Conservation (phyloP, 2,888 invertebrate genomes). For the Liopterus haemorrhoidalis region DNA sequence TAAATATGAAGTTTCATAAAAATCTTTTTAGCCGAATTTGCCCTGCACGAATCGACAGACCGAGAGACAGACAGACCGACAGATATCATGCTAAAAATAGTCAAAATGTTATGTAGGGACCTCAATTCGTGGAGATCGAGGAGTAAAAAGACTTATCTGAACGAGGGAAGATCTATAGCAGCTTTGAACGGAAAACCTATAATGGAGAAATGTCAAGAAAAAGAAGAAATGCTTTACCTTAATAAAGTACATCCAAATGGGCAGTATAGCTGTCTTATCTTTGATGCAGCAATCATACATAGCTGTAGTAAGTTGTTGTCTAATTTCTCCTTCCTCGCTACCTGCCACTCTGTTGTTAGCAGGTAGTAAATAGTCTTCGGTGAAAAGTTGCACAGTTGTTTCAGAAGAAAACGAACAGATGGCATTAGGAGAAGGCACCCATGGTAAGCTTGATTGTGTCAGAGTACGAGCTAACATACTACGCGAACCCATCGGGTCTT, state of each 20-base stretch:
- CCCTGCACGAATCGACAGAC: too few species aligned
- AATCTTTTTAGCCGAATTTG: too few species aligned
- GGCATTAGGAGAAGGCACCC: constrained; percentile 60
- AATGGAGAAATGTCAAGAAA: too few species aligned
- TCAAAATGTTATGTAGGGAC: too few species aligned
- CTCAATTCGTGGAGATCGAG: constrained; percentile 5
- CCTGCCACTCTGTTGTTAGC: constrained; percentile 39
- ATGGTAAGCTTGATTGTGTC: constrained; percentile 67
- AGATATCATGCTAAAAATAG: too few species aligned
- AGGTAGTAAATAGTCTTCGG: constrained; percentile 57
- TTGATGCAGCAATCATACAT: constrained; percentile 76
- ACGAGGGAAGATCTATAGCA: too few species aligned
- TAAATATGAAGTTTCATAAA: too few species aligned
- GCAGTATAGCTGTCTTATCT: constrained; percentile 70
- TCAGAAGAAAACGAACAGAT: constrained; percentile 73
- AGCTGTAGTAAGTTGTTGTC: constrained; percentile 59
- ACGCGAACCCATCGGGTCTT: constrained; percentile 76
- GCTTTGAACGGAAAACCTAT: too few species aligned
- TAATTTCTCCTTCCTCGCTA: constrained; percentile 49
- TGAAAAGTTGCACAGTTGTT: constrained; percentile 62
- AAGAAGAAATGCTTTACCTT: constrained; percentile 50
- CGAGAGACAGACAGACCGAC: too few species aligned
- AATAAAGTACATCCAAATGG: constrained; percentile 63
- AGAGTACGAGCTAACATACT: constrained; percentile 72
- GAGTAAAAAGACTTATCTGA: constrained; percentile 5